A percentile compares a stretch with the other conserved stretches of the same genome.
These are phyloP conservation scores for Acarapis woodi DNA, from an alignment of 1,140 invertebrate genomes.

Conservation along the genomic window DNA sequence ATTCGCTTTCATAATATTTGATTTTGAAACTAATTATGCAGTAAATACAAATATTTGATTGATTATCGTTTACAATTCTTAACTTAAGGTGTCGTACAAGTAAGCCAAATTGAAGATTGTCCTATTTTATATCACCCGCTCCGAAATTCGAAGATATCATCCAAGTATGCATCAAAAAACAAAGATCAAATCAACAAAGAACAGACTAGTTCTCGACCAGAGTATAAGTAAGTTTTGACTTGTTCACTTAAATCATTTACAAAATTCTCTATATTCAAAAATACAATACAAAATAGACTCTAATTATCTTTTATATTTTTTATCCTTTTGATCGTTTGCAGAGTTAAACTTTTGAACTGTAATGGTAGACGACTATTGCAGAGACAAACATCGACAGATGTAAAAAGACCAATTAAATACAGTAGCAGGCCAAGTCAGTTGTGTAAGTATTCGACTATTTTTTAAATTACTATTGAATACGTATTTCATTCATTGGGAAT, in stretches of 20 bases:
- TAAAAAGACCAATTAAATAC: constrained; percentile 1
- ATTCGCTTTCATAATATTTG: no score
- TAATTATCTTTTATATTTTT: background rate
- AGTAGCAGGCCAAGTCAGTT: constrained; percentile 7
- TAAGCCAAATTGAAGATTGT: constrained; percentile 9
- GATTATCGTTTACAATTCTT: no score
- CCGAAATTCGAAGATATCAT: background rate
- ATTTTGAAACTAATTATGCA: no score
- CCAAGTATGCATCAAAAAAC: background rate
- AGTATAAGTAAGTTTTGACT: no score
- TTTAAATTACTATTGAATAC: no score
- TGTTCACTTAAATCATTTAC: no score
- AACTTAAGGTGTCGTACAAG: constrained; percentile 12
- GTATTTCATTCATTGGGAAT: no score
- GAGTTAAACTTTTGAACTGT: constrained; percentile 6
- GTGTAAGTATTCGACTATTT: constrained; percentile 5
- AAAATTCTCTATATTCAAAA: no score
- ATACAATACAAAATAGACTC: background rate
- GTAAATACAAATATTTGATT: no score
- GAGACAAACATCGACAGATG: constrained; percentile 3
- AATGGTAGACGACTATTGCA: constrained; percentile 7
- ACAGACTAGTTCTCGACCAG: background rate
- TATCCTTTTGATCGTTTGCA: background rate
- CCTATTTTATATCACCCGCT: constrained; percentile 9
- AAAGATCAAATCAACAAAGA: background rate